phyloP scores from a whole-genome alignment of 2,888 invertebrate genomes.

The Limenitis camilla region DNA sequence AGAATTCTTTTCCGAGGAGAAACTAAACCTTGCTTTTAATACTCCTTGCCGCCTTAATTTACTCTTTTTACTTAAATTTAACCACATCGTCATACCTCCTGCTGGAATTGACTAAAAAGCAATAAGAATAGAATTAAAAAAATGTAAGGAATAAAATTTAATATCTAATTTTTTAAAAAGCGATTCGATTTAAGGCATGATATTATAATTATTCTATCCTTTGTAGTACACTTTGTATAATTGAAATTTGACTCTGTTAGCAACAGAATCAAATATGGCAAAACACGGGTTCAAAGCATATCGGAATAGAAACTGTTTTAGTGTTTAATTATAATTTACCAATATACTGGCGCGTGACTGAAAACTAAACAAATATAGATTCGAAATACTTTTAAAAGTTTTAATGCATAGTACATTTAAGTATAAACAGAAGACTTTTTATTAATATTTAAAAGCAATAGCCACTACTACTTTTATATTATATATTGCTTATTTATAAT shows the following conservation, averaged over 20 bases:
- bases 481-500: too few species aligned
- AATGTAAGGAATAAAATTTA: too few species aligned
- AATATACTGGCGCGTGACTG: conserved; percentile 9
- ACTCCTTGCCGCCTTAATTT: conserved; percentile 90
- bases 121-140: background rate
- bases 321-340: conserved; percentile 6
- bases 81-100: conserved; percentile 94
- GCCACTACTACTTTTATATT: too few species aligned
- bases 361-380: conserved; percentile 18
- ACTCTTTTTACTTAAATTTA: conserved; percentile 88
- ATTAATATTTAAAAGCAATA: too few species aligned
- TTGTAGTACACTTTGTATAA: background rate
- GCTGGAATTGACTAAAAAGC: conserved; percentile 88
- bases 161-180: too few species aligned
- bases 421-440: too few species aligned
- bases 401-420: too few species aligned
- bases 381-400: too few species aligned
- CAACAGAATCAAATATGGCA: background rate
- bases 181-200: too few species aligned
- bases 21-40: conserved; percentile 85
- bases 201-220: too few species aligned
- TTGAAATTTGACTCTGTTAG: background rate
- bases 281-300: background rate
- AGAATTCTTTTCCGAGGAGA: conserved; percentile 90
- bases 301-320: conserved; percentile 1